Conservation (phyloP, 2,888 invertebrate genomes). For the Drosophila leonis region DNA sequence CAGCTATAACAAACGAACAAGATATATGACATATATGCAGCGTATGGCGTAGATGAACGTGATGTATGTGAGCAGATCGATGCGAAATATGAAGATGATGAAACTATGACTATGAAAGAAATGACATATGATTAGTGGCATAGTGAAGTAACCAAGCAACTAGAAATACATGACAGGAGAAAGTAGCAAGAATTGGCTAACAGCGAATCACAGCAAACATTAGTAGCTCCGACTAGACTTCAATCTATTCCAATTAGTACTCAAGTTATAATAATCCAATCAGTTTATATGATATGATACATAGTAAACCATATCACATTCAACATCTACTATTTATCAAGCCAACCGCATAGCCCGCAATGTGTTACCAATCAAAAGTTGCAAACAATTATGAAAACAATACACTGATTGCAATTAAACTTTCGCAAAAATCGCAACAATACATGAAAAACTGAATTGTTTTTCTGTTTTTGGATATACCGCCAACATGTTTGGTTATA, state of each 20-base stretch:
- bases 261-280: background rate
- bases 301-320: too few relatives aligned
- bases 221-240: too few relatives aligned
- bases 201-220: too few relatives aligned
- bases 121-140: too few relatives aligned
- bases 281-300: background rate
- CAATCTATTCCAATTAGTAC: too few relatives aligned
- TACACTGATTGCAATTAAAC: constrained; percentile 56
- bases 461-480: background rate
- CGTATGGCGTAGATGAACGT: background rate
- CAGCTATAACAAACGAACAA: background rate
- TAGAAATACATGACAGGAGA: too few relatives aligned
- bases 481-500: constrained; percentile 39
- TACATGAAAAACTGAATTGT: background rate
- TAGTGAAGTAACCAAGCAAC: too few relatives aligned
- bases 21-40: constrained; percentile 2
- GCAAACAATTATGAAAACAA: constrained; percentile 37
- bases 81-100: background rate
- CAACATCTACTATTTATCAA: background rate
- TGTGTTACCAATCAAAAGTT: constrained; percentile 17
- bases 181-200: too few relatives aligned
- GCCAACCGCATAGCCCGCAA: background rate
- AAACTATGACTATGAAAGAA: too few relatives aligned
- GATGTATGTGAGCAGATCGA: background rate
- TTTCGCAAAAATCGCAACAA: constrained; percentile 40